These are phyloP conservation scores for Imbricaverruca yamaguchii DNA, from an alignment of 2,888 invertebrate species.

Conservation along the genomic window DNA sequence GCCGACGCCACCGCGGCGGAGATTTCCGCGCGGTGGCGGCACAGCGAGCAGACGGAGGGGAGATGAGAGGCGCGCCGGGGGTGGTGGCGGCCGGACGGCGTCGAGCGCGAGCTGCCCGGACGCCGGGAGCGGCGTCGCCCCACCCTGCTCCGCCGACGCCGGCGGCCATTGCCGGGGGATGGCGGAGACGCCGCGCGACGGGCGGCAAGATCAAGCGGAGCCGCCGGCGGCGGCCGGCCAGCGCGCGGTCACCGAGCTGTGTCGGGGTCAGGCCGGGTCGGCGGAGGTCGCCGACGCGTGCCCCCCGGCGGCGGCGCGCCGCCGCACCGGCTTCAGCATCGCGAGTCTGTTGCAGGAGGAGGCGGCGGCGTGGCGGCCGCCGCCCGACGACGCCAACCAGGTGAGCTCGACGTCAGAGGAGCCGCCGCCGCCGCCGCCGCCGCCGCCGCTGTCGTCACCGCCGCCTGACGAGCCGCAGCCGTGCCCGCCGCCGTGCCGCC, in stretches of 20 bases:
- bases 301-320: background rate
- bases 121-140: no score
- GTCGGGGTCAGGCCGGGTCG: background rate
- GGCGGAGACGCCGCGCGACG: no score
- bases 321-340: background rate
- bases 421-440: background rate
- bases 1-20: background rate
- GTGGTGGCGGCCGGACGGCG: background rate
- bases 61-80: background rate
- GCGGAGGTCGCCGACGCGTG: background rate
- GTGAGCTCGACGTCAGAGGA: conserved; percentile 4
- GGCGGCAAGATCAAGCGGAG: no score
- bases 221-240: no score
- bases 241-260: background rate
- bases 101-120: background rate
- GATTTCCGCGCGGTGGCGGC: background rate
- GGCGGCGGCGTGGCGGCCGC: background rate
- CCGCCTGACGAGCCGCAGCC: background rate
- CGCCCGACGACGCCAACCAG: background rate
- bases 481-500: background rate
- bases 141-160: no score
- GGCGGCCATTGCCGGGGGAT: no score
- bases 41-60: background rate
- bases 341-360: background rate
- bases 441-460: background rate